A percentile compares a stretch with the other conserved stretches of the same genome.
Evolutionary conservation across 2,113 vertebrate genomes (phyloP).

Genomic region (Phycodurus eques): DNA sequence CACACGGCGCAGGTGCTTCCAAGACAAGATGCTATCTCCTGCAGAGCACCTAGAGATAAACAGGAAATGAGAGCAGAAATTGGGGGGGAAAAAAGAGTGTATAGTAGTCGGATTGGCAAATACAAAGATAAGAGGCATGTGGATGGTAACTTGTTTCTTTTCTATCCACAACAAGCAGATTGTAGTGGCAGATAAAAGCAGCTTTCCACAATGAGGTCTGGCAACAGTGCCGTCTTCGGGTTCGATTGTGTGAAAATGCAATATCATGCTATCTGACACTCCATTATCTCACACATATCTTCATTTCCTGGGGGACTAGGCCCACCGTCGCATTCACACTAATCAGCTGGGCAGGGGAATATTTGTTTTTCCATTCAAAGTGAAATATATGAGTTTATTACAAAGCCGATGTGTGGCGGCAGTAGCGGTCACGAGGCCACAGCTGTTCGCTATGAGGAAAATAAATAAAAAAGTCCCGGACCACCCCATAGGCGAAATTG

Average conservation of each 20-base stretch:
- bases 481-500: slow-evolving; percentile 30
- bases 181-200: slow-evolving; percentile 53
- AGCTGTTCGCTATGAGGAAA: slow-evolving; percentile 8
- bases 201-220: slow-evolving; percentile 49
- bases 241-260: slow-evolving; percentile 59
- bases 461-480: neutral
- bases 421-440: slow-evolving; percentile 19
- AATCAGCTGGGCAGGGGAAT: slow-evolving; percentile 53
- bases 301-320: slow-evolving; percentile 67
- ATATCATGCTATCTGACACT: slow-evolving; percentile 71
- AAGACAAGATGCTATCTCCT: slow-evolving; percentile 37
- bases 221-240: slow-evolving; percentile 36
- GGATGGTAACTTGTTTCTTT: slow-evolving; percentile 42
- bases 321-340: slow-evolving; percentile 49
- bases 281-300: slow-evolving; percentile 65
- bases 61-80: slow-evolving; percentile 53
- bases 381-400: slow-evolving; percentile 60
- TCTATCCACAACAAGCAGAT: slow-evolving; percentile 42
- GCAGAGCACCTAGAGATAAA: slow-evolving; percentile 44
- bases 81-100: slow-evolving; percentile 43
- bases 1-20: slow-evolving; percentile 37
- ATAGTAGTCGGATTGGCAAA: slow-evolving; percentile 46
- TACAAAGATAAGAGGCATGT: slow-evolving; percentile 23
- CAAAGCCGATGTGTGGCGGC: slow-evolving; percentile 36
- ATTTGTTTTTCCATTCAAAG: slow-evolving; percentile 35